These are phyloP conservation scores for Trachelus iudaicus DNA, from an alignment of 2,888 invertebrate species.

Conservation along the genomic window DNA sequence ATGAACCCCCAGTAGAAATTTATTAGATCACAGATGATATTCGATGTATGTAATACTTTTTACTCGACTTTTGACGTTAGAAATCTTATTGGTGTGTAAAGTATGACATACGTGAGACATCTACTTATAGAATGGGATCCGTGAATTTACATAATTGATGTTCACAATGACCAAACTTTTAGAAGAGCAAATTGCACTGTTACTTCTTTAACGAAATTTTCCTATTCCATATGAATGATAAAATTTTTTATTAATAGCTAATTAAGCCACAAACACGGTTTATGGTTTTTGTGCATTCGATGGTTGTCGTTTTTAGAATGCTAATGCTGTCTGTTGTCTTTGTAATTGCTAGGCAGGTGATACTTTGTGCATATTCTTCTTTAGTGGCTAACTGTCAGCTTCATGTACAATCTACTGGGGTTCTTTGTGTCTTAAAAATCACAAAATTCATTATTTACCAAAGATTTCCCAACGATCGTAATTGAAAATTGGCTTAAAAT, in stretches of 20 bases:
- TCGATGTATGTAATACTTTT: not conserved
- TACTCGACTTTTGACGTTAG: not conserved
- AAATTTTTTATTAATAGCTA: not conserved
- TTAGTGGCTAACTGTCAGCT: not conserved
- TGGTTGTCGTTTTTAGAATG: not conserved
- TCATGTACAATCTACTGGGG: not conserved
- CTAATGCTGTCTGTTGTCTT: not conserved
- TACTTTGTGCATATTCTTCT: not conserved
- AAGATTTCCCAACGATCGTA: not conserved
- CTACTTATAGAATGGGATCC: not conserved
- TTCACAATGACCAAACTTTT: not conserved
- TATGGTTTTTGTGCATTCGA: not conserved
- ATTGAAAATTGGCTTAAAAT: not conserved
- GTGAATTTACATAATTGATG: not conserved
- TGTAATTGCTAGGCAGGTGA: not conserved
- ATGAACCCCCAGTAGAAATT: constrained; percentile 40
- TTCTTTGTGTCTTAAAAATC: not conserved
- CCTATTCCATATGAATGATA: not conserved
- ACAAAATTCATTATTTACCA: not conserved
- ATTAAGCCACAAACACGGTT: not conserved
- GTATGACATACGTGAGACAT: not conserved
- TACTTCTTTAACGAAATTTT: not conserved
- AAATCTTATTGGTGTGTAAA: not conserved
- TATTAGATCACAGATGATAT: constrained; percentile 8
- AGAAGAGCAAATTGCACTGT: not conserved